Evolutionary conservation across 2,888 invertebrate species (phyloP).

Genomic region (Sesia apiformis): DNA sequence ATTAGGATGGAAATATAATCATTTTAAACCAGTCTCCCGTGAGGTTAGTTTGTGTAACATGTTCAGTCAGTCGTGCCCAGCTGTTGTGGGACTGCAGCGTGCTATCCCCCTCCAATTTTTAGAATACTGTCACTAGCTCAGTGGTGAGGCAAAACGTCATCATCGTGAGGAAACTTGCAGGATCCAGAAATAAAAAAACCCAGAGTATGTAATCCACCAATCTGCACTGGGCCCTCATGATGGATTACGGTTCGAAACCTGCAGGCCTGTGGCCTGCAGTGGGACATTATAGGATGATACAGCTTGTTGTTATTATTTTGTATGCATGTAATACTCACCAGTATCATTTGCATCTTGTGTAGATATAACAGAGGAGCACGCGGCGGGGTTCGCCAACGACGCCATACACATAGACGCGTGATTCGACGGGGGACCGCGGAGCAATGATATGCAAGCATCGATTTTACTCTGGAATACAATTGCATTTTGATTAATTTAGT

Average conservation of each 20-base stretch:
- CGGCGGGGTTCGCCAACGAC: slow-evolving; percentile 25
- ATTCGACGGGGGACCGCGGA: slow-evolving; percentile 12
- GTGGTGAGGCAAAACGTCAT: no score
- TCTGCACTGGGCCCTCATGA: no score
- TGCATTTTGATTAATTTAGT: not conserved
- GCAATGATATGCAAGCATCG: slow-evolving; percentile 28
- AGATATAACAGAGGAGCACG: slow-evolving; percentile 32
- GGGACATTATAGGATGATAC: not conserved
- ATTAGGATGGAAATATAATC: no score
- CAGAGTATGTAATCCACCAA: not conserved
- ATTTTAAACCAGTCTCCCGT: no score
- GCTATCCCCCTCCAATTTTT: no score
- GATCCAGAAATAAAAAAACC: not conserved
- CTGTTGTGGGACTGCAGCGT: no score
- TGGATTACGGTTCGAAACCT: no score
- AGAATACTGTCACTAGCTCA: no score
- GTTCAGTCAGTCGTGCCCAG: no score
- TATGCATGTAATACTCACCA: slow-evolving; percentile 14
- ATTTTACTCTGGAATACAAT: slow-evolving; percentile 33
- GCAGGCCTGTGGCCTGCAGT: not conserved
- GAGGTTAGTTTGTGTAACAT: no score
- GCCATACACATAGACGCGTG: slow-evolving; percentile 14
- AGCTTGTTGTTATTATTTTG: not conserved
- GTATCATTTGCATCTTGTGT: slow-evolving; percentile 21
- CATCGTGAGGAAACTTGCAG: not conserved